Conservation (phyloP, 2,113 vertebrate genomes). For the Podocnemis expansa region DNA sequence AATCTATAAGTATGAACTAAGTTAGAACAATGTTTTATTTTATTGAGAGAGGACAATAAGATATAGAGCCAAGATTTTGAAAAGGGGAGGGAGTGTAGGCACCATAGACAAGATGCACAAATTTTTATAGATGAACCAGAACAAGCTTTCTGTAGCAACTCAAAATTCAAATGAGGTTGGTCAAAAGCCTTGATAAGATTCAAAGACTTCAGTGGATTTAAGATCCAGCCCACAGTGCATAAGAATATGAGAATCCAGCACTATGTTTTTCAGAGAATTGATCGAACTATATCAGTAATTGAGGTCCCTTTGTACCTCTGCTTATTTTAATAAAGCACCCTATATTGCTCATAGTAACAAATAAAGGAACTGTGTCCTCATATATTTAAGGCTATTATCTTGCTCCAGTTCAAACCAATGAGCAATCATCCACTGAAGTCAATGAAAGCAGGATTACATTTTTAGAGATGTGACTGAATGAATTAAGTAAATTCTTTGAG, state of each 20-base stretch:
- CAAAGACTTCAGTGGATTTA: neutral
- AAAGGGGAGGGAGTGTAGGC: neutral
- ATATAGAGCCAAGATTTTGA: neutral
- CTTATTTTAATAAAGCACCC: neutral
- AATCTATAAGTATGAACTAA: neutral
- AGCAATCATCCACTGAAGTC: neutral
- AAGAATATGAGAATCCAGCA: neutral
- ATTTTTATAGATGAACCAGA: neutral
- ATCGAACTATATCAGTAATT: neutral
- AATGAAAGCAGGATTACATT: neutral
- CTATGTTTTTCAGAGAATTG: neutral
- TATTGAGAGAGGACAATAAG: neutral
- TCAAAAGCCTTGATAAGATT: neutral
- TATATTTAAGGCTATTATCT: neutral
- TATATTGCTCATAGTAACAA: neutral
- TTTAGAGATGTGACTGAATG: neutral
- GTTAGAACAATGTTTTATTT: neutral
- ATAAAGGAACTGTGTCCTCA: neutral
- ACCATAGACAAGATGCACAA: neutral
- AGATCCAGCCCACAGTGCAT: neutral
- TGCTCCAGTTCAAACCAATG: neutral
- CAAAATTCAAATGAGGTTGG: neutral
- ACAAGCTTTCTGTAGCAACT: neutral
- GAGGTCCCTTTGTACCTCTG: neutral
- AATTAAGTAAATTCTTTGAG: neutral